Percentiles rank a stretch among this genome's conserved stretches.
phyloP scores from a whole-genome alignment of 2,888 invertebrate species.

The Acleris sparsana region DNA sequence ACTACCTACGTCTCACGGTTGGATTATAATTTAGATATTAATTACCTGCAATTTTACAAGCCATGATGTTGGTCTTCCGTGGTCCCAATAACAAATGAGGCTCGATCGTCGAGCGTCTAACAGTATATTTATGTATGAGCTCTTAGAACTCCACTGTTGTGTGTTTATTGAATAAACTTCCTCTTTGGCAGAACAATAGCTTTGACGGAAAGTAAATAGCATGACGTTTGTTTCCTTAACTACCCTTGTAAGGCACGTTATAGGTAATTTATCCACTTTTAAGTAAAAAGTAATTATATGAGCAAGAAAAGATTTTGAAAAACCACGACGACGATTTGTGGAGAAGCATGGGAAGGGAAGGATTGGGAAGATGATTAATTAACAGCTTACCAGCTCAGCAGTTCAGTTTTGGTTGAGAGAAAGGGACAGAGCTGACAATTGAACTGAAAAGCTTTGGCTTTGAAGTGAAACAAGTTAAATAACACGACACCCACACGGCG shows the following conservation, averaged over 20 bases:
- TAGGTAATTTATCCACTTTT: too few species aligned
- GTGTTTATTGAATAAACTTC: slow-evolving; percentile 43
- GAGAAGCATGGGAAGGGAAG: too few species aligned
- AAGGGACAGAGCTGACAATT: too few species aligned
- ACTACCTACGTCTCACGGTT: neutral
- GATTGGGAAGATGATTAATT: too few species aligned
- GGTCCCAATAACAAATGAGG: slow-evolving; percentile 6
- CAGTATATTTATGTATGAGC: slow-evolving; percentile 39
- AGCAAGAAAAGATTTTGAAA: too few species aligned
- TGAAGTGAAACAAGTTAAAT: too few species aligned
- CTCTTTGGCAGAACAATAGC: slow-evolving; percentile 35
- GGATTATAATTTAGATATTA: slow-evolving; percentile 13
- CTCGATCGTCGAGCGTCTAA: slow-evolving; percentile 6
- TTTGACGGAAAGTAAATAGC: slow-evolving; percentile 27
- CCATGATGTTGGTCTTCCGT: slow-evolving; percentile 32
- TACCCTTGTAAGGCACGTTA: neutral
- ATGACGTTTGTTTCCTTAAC: neutral
- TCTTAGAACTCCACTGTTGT: slow-evolving; percentile 46
- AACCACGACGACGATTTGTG: too few species aligned
- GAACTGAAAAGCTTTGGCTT: too few species aligned
- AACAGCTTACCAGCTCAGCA: too few species aligned
- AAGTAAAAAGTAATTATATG: too few species aligned
- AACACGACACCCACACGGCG: too few species aligned
- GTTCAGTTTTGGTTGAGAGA: too few species aligned
- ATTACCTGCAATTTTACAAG: slow-evolving; percentile 45